Conservation (phyloP, 1,140 invertebrate genomes). For the Formica selysi region DNA sequence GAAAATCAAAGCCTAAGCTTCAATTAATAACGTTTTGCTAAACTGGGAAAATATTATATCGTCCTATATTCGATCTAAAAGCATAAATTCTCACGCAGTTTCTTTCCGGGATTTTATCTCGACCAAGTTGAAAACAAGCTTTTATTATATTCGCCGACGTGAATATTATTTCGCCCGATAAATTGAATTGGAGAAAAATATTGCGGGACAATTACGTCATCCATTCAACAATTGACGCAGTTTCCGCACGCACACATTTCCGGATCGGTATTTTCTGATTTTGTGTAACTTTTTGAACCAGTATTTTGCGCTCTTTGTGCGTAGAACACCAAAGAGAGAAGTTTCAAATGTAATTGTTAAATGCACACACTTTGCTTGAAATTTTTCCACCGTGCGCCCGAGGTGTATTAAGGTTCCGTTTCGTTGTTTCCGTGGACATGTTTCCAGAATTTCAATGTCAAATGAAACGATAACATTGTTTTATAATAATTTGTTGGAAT, state of each 20-base stretch:
- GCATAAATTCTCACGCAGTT: not conserved
- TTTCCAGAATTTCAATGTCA: conserved; percentile 37
- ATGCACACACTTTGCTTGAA: conserved; percentile 12
- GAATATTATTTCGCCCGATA: not conserved
- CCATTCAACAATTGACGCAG: not conserved
- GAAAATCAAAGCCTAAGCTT: conserved; percentile 61
- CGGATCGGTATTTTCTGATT: not conserved
- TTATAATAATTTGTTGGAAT: conserved; percentile 69
- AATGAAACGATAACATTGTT: conserved; percentile 70
- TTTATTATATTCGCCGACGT: not conserved
- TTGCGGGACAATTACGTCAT: not conserved
- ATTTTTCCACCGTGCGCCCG: not conserved
- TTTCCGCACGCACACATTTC: not conserved
- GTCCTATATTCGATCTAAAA: conserved; percentile 2
- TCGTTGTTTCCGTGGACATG: not conserved
- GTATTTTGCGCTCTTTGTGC: conserved; percentile 1
- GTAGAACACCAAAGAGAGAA: not conserved
- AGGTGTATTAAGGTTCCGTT: not conserved
- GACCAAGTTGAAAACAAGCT: not conserved
- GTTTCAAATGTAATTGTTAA: conserved; percentile 45
- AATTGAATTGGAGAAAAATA: not conserved
- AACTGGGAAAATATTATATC: conserved; percentile 31
- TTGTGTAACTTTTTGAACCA: conserved; percentile 5
- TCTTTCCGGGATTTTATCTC: conserved; percentile 27
- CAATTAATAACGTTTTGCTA: conserved; percentile 56